These are phyloP conservation scores for Campoletis raptor DNA, from an alignment of 2,888 invertebrate species.

Conservation along the genomic window DNA sequence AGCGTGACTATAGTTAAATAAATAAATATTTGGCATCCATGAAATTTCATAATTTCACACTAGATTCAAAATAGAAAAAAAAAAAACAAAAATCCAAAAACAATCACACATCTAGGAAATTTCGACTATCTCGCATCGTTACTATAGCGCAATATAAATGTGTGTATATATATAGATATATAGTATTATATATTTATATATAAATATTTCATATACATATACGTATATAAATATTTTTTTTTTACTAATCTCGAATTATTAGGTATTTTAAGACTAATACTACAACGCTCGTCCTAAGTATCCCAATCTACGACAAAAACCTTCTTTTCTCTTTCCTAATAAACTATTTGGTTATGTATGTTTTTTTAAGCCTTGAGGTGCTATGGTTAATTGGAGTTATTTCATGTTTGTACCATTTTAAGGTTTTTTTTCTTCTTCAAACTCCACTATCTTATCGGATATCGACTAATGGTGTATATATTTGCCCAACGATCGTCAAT, in stretches of 20 bases:
- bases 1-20: slow-evolving; percentile 71
- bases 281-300: slow-evolving; percentile 67
- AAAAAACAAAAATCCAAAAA: slow-evolving; percentile 79
- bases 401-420: slow-evolving; percentile 68
- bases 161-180: slow-evolving; percentile 22
- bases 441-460: slow-evolving; percentile 83
- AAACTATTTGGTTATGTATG: slow-evolving; percentile 59
- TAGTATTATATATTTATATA: slow-evolving; percentile 12
- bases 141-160: slow-evolving; percentile 79
- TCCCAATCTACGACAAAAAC: slow-evolving; percentile 82
- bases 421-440: slow-evolving; percentile 81
- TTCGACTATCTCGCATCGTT: slow-evolving; percentile 81
- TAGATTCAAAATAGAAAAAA: slow-evolving; percentile 81
- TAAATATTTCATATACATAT: slow-evolving; percentile 25
- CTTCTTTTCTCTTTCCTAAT: slow-evolving; percentile 61
- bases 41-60: slow-evolving; percentile 85
- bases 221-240: slow-evolving; percentile 39
- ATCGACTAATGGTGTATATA: slow-evolving; percentile 81
- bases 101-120: slow-evolving; percentile 84
- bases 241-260: slow-evolving; percentile 65
- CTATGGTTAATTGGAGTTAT: slow-evolving; percentile 82
- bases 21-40: slow-evolving; percentile 81
- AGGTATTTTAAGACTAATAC: slow-evolving; percentile 68
- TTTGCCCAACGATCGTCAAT: slow-evolving; percentile 68
- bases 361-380: slow-evolving; percentile 73